Percentiles rank a stretch among this genome's conserved stretches.
phyloP scores from a whole-genome alignment of 1,140 invertebrate species.

The Gonatopus flavifemur region DNA sequence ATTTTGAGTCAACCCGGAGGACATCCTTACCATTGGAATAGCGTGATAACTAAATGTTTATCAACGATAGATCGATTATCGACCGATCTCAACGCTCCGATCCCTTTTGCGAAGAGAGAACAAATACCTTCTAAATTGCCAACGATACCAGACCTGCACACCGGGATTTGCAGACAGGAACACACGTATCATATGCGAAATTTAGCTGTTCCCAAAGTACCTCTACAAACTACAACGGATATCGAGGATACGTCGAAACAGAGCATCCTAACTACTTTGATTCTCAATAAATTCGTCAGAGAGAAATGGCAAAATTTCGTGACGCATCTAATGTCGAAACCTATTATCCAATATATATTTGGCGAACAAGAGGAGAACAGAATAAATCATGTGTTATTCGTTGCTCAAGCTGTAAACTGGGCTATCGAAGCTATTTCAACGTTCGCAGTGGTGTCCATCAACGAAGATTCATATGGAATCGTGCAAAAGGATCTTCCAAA shows the following conservation, averaged over 20 bases:
- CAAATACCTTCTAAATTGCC: neutral
- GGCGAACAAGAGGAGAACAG: slow-evolving; percentile 70
- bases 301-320: slow-evolving; percentile 37
- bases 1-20: slow-evolving; percentile 74
- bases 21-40: slow-evolving; percentile 80
- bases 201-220: slow-evolving; percentile 16
- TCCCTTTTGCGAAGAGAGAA: slow-evolving; percentile 28
- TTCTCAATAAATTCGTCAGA: slow-evolving; percentile 40
- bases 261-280: neutral
- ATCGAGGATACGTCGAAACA: neutral
- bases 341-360: slow-evolving; percentile 71
- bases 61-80: slow-evolving; percentile 65
- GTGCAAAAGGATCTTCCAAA: slow-evolving; percentile 74
- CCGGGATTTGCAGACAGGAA: slow-evolving; percentile 29
- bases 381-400: slow-evolving; percentile 63
- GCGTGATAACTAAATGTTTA: slow-evolving; percentile 64
- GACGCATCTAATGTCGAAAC: slow-evolving; percentile 52
- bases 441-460: slow-evolving; percentile 67
- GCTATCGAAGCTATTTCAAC: slow-evolving; percentile 69
- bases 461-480: slow-evolving; percentile 77
- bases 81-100: slow-evolving; percentile 61
- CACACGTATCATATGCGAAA: slow-evolving; percentile 47
- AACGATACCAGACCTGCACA: slow-evolving; percentile 6
- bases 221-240: neutral
- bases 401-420: slow-evolving; percentile 72